phyloP scores from a whole-genome alignment of 2,888 invertebrate species.

The Panopea generosa region DNA sequence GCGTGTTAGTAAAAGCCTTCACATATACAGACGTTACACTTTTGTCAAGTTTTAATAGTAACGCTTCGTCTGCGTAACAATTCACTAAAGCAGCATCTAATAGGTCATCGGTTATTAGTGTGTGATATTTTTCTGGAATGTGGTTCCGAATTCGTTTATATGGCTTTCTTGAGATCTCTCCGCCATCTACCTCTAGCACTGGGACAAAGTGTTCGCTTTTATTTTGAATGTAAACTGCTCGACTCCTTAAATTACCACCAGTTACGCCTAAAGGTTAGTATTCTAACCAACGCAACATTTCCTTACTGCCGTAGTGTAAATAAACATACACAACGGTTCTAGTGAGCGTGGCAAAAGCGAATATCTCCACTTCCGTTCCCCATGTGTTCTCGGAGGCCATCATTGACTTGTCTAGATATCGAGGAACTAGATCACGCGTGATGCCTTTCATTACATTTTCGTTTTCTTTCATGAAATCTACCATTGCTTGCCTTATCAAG shows the following conservation, averaged over 20 bases:
- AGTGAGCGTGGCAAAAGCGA: constrained; percentile 26
- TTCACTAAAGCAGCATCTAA: constrained; percentile 19
- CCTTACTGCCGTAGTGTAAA: constrained; percentile 17
- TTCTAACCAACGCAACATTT: constrained; percentile 5
- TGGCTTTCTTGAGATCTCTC: constrained; percentile 17
- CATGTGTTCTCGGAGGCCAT: constrained; percentile 8
- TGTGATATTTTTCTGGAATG: constrained; percentile 12
- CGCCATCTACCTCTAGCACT: constrained; percentile 22
- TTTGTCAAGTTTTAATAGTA: constrained; percentile 19
- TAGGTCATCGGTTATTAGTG: constrained; percentile 9
- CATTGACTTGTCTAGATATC: constrained; percentile 22
- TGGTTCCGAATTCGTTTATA: constrained; percentile 22
- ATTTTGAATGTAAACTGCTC: constrained; percentile 8
- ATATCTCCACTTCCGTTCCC: constrained; percentile 29
- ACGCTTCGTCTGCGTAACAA: constrained; percentile 14
- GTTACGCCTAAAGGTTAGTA: constrained; percentile 15
- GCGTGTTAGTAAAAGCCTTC: constrained; percentile 21
- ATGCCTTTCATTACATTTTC: constrained; percentile 18
- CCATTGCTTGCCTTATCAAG: constrained; percentile 14
- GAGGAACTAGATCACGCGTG: constrained; percentile 5
- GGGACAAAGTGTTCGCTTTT: constrained; percentile 24
- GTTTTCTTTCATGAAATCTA: constrained; percentile 28
- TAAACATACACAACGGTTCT: constrained; percentile 18
- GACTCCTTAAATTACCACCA: not conserved
- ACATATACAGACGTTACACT: constrained; percentile 14